phyloP scores from a whole-genome alignment of 2,888 invertebrate species.

The Branchellion lobata region DNA sequence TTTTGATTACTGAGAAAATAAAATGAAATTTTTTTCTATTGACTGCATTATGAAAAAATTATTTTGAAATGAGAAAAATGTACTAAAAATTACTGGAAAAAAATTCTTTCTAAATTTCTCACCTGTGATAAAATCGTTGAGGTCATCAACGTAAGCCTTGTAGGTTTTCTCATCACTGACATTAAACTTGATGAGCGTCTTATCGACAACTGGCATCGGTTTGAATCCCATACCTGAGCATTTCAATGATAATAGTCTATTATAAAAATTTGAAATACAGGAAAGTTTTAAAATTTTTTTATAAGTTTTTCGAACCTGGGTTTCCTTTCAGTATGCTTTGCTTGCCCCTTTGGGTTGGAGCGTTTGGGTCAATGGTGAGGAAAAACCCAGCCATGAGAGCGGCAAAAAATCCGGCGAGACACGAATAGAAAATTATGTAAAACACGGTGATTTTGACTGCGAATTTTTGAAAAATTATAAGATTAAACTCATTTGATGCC shows the following conservation, averaged over 20 bases:
- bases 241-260: background rate
- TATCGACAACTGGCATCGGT: conserved; percentile 49
- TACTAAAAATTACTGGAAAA: background rate
- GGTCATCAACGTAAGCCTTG: conserved; percentile 33
- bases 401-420: conserved; percentile 88
- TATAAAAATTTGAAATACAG: too few species aligned
- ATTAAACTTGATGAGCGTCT: conserved; percentile 49
- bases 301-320: conserved; percentile 71
- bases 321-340: conserved; percentile 66
- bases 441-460: conserved; percentile 84
- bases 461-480: background rate
- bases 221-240: conserved; percentile 50
- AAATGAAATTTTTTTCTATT: too few species aligned
- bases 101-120: conserved; percentile 1
- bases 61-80: too few species aligned
- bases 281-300: background rate
- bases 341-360: conserved; percentile 55
- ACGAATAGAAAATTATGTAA: conserved; percentile 91
- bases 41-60: too few species aligned
- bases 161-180: conserved; percentile 26
- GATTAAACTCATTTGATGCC: background rate
- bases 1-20: too few species aligned
- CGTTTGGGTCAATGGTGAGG: conserved; percentile 57
- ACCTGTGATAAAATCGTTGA: conserved; percentile 44
- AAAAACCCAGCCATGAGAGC: conserved; percentile 87